Conservation (phyloP, 2,113 vertebrate species). For the Bettongia penicillata region DNA sequence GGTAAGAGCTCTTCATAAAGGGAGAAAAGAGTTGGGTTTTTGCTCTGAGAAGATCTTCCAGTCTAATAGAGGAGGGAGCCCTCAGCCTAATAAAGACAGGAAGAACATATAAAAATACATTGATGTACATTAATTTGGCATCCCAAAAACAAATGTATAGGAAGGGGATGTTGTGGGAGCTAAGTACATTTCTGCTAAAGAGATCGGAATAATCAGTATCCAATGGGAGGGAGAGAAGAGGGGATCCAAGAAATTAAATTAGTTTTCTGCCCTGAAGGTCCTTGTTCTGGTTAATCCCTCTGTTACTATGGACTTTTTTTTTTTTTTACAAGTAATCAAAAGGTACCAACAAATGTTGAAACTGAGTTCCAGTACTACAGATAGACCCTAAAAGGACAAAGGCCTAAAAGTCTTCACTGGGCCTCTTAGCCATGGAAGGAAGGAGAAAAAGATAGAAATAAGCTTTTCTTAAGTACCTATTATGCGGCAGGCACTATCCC, state of each 20-base stretch:
- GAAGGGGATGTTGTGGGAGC: background rate
- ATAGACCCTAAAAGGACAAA: background rate
- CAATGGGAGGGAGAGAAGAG: background rate
- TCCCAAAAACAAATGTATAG: background rate
- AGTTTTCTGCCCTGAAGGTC: background rate
- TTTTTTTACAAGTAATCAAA: background rate
- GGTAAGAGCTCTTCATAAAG: background rate
- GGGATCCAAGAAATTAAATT: background rate
- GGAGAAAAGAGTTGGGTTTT: background rate
- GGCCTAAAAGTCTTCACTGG: background rate
- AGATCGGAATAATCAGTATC: background rate
- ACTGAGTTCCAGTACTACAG: background rate
- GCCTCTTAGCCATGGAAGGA: background rate
- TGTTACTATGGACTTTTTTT: background rate
- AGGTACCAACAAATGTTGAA: background rate
- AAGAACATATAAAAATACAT: background rate
- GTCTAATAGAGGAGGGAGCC: background rate
- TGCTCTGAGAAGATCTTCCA: background rate
- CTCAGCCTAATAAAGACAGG: background rate
- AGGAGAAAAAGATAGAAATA: background rate
- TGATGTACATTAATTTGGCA: background rate
- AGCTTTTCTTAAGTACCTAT: background rate
- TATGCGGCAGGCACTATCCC: background rate
- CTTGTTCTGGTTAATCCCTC: background rate
- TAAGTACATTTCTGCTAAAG: background rate